phyloP scores from a whole-genome alignment of 1,140 invertebrate genomes.

The Wiebesia pumilae region DNA sequence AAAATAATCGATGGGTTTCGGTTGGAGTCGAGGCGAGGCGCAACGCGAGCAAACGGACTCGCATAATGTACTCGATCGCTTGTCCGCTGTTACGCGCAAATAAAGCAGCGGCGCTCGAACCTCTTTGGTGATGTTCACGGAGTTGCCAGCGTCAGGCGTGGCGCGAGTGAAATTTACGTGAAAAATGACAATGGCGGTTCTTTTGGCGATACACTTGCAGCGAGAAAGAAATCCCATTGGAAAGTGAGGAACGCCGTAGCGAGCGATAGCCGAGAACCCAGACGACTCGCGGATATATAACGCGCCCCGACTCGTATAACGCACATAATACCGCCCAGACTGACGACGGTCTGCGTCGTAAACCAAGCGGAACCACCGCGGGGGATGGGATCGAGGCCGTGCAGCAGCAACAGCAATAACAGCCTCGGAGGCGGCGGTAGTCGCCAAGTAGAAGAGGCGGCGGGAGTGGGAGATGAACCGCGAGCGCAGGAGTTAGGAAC shows the following conservation, averaged over 20 bases:
- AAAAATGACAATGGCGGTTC: no score
- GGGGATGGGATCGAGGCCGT: constrained; percentile 25
- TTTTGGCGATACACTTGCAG: no score
- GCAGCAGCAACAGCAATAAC: background rate
- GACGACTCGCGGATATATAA: constrained; percentile 63
- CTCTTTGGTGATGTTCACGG: background rate
- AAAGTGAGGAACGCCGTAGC: constrained; percentile 1
- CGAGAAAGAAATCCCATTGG: background rate
- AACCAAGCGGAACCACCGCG: constrained; percentile 56
- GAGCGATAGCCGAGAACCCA: constrained; percentile 45
- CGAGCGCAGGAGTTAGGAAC: background rate
- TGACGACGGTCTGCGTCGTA: constrained; percentile 67
- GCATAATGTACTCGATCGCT: no score
- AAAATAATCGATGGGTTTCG: no score
- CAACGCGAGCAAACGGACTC: no score
- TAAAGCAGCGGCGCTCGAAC: no score
- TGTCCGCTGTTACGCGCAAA: no score
- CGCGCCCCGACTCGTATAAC: constrained; percentile 64
- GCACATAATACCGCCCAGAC: constrained; percentile 68
- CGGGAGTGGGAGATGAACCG: background rate
- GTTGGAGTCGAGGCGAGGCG: no score
- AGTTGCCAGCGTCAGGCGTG: background rate
- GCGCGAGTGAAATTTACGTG: no score
- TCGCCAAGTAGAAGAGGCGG: background rate
- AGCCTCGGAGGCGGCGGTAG: background rate